Percentiles rank a stretch among this genome's conserved stretches.
These are phyloP conservation scores for Cebidichthys violaceus DNA, from an alignment of 2,113 vertebrate genomes.

Conservation along the genomic window DNA sequence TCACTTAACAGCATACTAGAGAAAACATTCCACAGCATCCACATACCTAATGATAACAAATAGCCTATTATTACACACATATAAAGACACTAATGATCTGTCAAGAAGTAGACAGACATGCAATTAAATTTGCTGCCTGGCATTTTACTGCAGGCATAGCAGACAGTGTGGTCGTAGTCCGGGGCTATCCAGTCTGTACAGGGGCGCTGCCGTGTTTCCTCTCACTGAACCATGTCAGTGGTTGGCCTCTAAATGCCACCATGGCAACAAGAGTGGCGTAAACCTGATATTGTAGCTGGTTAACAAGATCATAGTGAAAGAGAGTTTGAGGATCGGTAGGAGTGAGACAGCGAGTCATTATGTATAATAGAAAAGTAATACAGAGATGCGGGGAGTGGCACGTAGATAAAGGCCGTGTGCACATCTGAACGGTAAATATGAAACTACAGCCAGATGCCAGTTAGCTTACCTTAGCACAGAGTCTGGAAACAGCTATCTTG, in stretches of 20 bases:
- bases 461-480: neutral
- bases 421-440: neutral
- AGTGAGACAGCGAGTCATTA: neutral
- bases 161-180: constrained; percentile 66
- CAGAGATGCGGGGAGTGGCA: neutral
- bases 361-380: neutral
- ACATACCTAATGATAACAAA: constrained; percentile 77
- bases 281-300: constrained; percentile 18
- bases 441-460: neutral
- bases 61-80: constrained; percentile 75
- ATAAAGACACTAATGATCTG: constrained; percentile 77
- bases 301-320: constrained; percentile 28
- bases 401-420: no score
- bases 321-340: neutral
- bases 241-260: constrained; percentile 62
- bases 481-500: neutral
- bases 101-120: constrained; percentile 72
- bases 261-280: constrained; percentile 29
- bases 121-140: constrained; percentile 72
- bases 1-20: constrained; percentile 66
- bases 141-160: constrained; percentile 70
- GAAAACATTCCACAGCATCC: constrained; percentile 67
- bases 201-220: constrained; percentile 64
- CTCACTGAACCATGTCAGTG: constrained; percentile 63
- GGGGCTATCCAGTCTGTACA: constrained; percentile 45